Evolutionary conservation across 2,113 vertebrate species (phyloP), one percentile per base, ranked within the genome.

Genomic region (Spermophilus dauricus): DNA sequence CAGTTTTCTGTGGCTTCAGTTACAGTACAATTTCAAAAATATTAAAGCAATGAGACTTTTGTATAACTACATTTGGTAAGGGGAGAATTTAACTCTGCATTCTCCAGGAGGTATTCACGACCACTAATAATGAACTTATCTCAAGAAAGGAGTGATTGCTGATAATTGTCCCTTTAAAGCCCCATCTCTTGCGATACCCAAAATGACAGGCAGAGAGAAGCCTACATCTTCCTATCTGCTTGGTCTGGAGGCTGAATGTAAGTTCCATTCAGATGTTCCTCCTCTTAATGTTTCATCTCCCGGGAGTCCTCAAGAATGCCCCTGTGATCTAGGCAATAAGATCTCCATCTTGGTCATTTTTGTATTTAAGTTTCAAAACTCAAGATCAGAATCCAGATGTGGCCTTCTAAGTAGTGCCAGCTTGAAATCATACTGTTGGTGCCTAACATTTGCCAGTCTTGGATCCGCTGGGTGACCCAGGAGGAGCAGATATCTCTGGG

Each of bases 21-120:
- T 98, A 97, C 94, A 93, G 95, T 95, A 93, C 94, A 95, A 97
- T 97, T 97, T 96, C 96, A 88, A 92, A 96, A 97, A 92, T 97
- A 97, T 97, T 98, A 98, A 97, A 95, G 97, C 96, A 97, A 95
- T 95, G 97, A 98, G 97, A 97, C 86, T 98, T 97, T 94, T 76
- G 92, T 97, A 95, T 96, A 97, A 94, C 95, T 86, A 91, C 93
- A 93, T 69, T 80, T 94, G 94, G 94, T 92, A 94, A 94, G 78
- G 32, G 92, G 76, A 26, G 48, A 94, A 96, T 92, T 96, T 97
- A 96, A 97, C 95, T 97, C 67, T 63, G 83, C 65, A 93, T 98
- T 97, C 92, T 97, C 95, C 88, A 97, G 88, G 67, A 95, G 69
- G 89, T 96, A 94, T 96, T 91, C 84, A 72, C 86, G 90, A 96